Evolutionary conservation across 2,113 vertebrate species (phyloP), one percentile per base, ranked within the genome.

Genomic region (Peucedramus taeniatus): DNA sequence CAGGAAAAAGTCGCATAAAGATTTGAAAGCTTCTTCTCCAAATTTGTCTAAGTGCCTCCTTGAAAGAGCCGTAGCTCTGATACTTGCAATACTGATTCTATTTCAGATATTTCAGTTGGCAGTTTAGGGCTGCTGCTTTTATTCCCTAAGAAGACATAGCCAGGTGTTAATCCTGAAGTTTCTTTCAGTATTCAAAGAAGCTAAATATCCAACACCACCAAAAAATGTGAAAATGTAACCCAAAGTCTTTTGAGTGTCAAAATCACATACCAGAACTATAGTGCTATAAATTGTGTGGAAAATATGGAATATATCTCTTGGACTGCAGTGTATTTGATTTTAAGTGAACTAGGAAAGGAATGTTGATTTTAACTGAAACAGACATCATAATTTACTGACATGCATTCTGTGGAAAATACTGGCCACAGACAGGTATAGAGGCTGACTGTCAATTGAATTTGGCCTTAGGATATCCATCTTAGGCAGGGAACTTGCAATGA

Each of bases 311-410:
- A 54, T 91, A 89, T 95, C 79, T 95, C 87, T 94, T 94, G 77
- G 84, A 95, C 63, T 82, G 72, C 91, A 77, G 37, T 94, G 40
- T 65, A 93, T 97, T 97, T 97, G 91, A 95, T 94, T 97, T 97
- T 97, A 97, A 97, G 89, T 91, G 93, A 97, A 90, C 93, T 94
- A 95, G 96, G 97, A 97, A 97, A 93, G 61, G 96, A 97, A 96
- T 97, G 97, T 96, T 98, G 97, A 98, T 97, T 98, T 90, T 98
- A 98, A 98, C 65, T 72, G 96, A 97, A 98, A 95, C 76, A 97
- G 94, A 97, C 95, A 89, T 89, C 86, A 96, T 98, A 94, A 98
- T 97, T 93, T 93, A 82, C 90, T 97, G 93, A 89, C 95, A 97
- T 87, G 69, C 47, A 90, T 75, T 50, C 84, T 94, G 94, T 95